A percentile compares a stretch with the other conserved stretches of the same genome.
phyloP scores from a whole-genome alignment of 2,888 invertebrate genomes.

The Netelia inedita region DNA sequence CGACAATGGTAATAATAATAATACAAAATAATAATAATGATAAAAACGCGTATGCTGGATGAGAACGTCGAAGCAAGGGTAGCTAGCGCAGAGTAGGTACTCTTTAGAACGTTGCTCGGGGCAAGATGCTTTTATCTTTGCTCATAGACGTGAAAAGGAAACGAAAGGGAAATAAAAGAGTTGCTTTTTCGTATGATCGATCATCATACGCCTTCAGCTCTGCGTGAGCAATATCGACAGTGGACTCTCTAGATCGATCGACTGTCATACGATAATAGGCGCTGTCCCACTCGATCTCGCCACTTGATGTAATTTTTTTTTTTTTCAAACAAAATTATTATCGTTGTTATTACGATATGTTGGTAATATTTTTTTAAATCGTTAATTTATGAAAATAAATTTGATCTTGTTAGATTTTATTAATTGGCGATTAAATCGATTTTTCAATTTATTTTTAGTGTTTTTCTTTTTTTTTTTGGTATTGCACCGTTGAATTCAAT shows the following conservation, averaged over 20 bases:
- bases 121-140: constrained; percentile 46
- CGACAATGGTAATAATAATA: background rate
- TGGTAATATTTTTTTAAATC: background rate
- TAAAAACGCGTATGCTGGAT: constrained; percentile 5
- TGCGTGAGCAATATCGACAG: constrained; percentile 23
- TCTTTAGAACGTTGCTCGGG: constrained; percentile 10
- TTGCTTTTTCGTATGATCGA: constrained; percentile 53
- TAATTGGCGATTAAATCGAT: too few relatives aligned
- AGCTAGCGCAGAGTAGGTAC: constrained; percentile 11
- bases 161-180: background rate
- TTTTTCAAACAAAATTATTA: constrained; percentile 19
- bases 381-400: too few relatives aligned
- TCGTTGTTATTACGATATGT: background rate
- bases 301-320: constrained; percentile 15
- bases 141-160: constrained; percentile 27
- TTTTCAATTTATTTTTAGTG: background rate
- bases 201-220: constrained; percentile 37
- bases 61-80: constrained; percentile 16
- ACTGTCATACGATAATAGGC: constrained; percentile 45
- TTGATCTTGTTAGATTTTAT: too few relatives aligned
- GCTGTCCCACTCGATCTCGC: constrained; percentile 42
- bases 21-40: background rate
- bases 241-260: constrained; percentile 51
- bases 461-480: background rate
- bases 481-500: background rate